These are phyloP conservation scores for Neodiprion lecontei DNA, from an alignment of 1,140 invertebrate genomes.

Conservation along the genomic window DNA sequence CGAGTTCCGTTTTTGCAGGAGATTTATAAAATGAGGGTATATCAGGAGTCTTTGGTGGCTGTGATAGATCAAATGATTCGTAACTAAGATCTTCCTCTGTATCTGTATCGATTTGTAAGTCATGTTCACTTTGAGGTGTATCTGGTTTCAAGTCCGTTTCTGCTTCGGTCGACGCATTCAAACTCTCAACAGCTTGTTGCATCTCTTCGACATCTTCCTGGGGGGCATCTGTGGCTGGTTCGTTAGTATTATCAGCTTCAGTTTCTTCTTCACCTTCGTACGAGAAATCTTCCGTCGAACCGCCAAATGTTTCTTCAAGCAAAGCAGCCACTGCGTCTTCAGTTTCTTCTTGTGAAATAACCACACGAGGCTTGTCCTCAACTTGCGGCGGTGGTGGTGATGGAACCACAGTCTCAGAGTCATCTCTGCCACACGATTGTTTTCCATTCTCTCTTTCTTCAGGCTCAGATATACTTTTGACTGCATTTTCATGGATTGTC, in stretches of 20 bases:
- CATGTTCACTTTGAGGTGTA: slow-evolving; percentile 83
- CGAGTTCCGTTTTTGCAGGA: slow-evolving; percentile 45
- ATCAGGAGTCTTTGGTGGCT: slow-evolving; percentile 60
- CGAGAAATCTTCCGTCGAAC: slow-evolving; percentile 63
- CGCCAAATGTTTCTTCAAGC: slow-evolving; percentile 82
- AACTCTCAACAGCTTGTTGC: slow-evolving; percentile 77
- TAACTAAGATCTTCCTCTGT: slow-evolving; percentile 76
- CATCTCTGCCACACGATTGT: slow-evolving; percentile 50
- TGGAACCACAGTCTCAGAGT: slow-evolving; percentile 43
- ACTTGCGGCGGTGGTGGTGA: slow-evolving; percentile 53
- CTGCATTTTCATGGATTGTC: slow-evolving; percentile 79
- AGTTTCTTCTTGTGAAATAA: slow-evolving; percentile 91
- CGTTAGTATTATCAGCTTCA: slow-evolving; percentile 49
- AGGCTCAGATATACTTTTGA: slow-evolving; percentile 75
- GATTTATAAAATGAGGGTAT: slow-evolving; percentile 58
- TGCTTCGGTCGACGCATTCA: slow-evolving; percentile 65
- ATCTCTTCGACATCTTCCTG: slow-evolving; percentile 79
- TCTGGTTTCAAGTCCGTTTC: slow-evolving; percentile 82
- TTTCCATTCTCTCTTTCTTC: slow-evolving; percentile 58
- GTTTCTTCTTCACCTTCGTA: slow-evolving; percentile 60
- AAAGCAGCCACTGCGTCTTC: slow-evolving; percentile 90
- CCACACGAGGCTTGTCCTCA: slow-evolving; percentile 80
- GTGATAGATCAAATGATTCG: slow-evolving; percentile 58
- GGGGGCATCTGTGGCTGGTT: slow-evolving; percentile 60
- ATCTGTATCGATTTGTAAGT: slow-evolving; percentile 86